Evolutionary conservation across 2,797 vertebrate genomes (phyloP), one percentile per base, ranked within the genome.

Genomic region (Muscicapa striata): DNA sequence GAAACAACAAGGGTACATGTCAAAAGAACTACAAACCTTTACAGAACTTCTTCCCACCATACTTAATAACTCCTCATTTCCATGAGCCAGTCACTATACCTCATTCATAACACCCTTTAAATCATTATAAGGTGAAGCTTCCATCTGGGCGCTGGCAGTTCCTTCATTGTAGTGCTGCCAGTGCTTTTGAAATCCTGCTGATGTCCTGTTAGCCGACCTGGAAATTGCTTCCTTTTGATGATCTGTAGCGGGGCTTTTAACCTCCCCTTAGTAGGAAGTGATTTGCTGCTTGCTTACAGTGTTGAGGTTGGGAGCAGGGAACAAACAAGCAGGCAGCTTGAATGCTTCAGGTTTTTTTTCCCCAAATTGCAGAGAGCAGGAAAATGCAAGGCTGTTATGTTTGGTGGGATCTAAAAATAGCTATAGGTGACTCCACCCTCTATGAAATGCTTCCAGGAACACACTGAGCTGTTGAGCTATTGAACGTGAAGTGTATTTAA

Each of bases 401-500:
- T 89, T 40, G 58, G 51, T 68, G 48, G 54, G 43, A 34, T 61
- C 66, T 78, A 78, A 93, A 95, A 95, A 86, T 91, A 94, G 58
- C 26, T 66, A 13, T 43, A 43, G 34, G 45, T 81, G 83, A 64
- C 41, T 89, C 84, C 49, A 70, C 38, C 27, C 32, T 57, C 27
- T 48, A 1, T 87, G 32, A 76, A 24, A 87, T 91, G 61, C 61
- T 94, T 91, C 79, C 79, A 91, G 79, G 85, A 95, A 69, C 58
- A 66, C 11, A 38, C 8, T 72, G 66, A 84, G 89, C 68, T 80
- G 41, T 59, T 70, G 63, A 75, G 77, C 69, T 86, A 68, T 62
- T 92, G 76, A 78, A 88, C 41, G 32, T 72, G 49, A 78, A 85
- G 15, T 84, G 5, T 83, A 63, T 79, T 89, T 93, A 86, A 75